Percentiles rank a stretch among this genome's conserved stretches.
Conservation (phyloP, 2,113 vertebrate species). For the Bufo gargarizans region DNA sequence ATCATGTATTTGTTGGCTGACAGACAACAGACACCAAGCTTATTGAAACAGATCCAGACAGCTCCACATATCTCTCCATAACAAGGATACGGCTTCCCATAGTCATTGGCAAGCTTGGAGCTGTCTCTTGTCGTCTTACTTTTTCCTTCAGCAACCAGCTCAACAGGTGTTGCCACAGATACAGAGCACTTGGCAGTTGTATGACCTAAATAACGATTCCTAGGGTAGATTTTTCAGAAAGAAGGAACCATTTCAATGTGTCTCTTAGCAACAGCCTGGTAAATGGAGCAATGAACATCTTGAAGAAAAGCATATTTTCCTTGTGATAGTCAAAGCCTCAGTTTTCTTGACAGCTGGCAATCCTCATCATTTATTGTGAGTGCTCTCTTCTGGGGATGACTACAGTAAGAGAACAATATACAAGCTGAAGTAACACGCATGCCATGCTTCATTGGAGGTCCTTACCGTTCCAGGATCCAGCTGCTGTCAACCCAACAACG, state of each 20-base stretch:
- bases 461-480: background rate
- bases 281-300: slow-evolving; percentile 35
- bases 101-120: slow-evolving; percentile 76
- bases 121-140: slow-evolving; percentile 78
- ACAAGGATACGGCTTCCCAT: slow-evolving; percentile 74
- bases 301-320: slow-evolving; percentile 33
- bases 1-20: slow-evolving; percentile 68
- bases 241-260: slow-evolving; percentile 42
- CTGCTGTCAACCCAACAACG: background rate
- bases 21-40: slow-evolving; percentile 75
- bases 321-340: slow-evolving; percentile 28
- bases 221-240: slow-evolving; percentile 67
- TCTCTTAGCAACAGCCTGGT: slow-evolving; percentile 50
- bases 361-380: slow-evolving; percentile 11
- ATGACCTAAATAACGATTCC: slow-evolving; percentile 70
- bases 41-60: slow-evolving; percentile 76
- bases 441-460: background rate
- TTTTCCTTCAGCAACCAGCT: slow-evolving; percentile 67
- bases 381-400: background rate
- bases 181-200: slow-evolving; percentile 74
- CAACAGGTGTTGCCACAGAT: slow-evolving; percentile 82
- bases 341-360: slow-evolving; percentile 34
- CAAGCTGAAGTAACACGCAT: background rate
- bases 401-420: background rate
- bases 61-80: slow-evolving; percentile 76